phyloP scores from a whole-genome alignment of 37 sponge, comb jelly and placozoan species.

The Ianthella basta region DNA sequence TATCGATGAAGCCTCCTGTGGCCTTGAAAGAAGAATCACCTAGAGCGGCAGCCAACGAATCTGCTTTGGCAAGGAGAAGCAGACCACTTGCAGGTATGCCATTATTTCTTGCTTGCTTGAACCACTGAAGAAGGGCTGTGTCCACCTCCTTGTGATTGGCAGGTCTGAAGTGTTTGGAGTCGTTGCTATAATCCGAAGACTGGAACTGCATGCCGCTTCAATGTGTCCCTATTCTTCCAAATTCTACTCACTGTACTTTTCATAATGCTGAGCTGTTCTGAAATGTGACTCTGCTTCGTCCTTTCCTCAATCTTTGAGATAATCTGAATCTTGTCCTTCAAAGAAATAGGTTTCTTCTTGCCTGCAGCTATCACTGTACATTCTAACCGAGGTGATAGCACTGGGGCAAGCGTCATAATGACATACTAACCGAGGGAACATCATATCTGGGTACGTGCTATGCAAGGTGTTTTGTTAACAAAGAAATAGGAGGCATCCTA shows the following conservation, averaged over 20 bases:
- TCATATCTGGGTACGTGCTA: slow-evolving; percentile 29
- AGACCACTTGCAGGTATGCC: not conserved
- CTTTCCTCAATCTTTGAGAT: slow-evolving; percentile 27
- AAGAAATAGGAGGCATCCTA: not conserved
- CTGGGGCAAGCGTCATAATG: not conserved
- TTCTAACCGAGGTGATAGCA: not conserved
- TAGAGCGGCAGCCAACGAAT: slow-evolving; percentile 9
- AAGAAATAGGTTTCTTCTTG: slow-evolving; percentile 15
- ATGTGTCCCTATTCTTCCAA: too few relatives aligned
- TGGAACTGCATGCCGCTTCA: too few relatives aligned
- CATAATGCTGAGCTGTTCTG: not conserved
- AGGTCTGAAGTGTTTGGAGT: too few relatives aligned
- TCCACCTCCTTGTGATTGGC: too few relatives aligned
- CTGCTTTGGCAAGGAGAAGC: slow-evolving; percentile 25
- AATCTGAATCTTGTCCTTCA: slow-evolving; percentile 25
- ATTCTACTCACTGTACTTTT: not conserved
- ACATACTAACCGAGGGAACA: slow-evolving; percentile 8
- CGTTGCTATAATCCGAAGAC: too few relatives aligned
- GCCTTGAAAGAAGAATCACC: slow-evolving; percentile 9
- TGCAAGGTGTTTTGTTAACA: not conserved
- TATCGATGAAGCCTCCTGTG: slow-evolving; percentile 31
- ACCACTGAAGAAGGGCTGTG: too few relatives aligned
- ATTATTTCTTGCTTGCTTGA: slow-evolving; percentile 20
- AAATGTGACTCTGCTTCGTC: slow-evolving; percentile 6
- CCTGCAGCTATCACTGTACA: not conserved